A percentile compares a stretch with the other conserved stretches of the same genome.
These are phyloP conservation scores for Fukomys damarensis DNA, from an alignment of 2,113 vertebrate genomes.

Conservation along the genomic window DNA sequence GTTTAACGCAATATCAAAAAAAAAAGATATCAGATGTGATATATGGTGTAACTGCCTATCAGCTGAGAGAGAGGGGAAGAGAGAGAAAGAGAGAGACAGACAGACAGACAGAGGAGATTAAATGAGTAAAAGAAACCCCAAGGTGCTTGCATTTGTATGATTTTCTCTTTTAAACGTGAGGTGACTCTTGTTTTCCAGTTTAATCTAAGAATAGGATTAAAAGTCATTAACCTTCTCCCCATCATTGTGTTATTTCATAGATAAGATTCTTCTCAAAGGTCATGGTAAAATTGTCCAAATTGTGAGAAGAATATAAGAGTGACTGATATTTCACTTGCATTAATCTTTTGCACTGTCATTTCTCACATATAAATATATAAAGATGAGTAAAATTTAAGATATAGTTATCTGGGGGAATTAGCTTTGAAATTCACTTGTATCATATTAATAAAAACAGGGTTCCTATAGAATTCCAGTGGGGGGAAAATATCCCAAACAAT, in stretches of 20 bases:
- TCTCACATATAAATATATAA: not conserved
- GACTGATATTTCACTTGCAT: not conserved
- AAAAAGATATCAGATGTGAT: not conserved
- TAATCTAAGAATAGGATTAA: not conserved
- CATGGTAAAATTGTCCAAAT: not conserved
- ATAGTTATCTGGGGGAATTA: not conserved
- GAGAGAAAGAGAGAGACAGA: not conserved
- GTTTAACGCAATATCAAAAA: not conserved
- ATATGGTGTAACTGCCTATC: not conserved
- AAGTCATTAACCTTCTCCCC: not conserved
- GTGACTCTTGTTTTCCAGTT: not conserved
- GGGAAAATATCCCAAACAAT: not conserved
- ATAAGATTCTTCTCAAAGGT: accelerated
- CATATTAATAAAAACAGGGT: not conserved
- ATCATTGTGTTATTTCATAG: constrained; percentile 24
- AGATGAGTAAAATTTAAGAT: not conserved
- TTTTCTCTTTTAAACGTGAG: not conserved
- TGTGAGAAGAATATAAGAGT: not conserved
- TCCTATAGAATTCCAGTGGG: not conserved
- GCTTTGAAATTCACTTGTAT: not conserved
- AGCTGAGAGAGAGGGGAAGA: not conserved
- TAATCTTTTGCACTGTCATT: not conserved
- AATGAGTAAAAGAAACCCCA: not conserved
- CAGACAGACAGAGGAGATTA: not conserved
- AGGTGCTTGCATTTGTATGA: not conserved